Base-by-base conservation (phyloP, 2,888 invertebrate genomes). In the Nephrocerus scutellatus region DNA sequence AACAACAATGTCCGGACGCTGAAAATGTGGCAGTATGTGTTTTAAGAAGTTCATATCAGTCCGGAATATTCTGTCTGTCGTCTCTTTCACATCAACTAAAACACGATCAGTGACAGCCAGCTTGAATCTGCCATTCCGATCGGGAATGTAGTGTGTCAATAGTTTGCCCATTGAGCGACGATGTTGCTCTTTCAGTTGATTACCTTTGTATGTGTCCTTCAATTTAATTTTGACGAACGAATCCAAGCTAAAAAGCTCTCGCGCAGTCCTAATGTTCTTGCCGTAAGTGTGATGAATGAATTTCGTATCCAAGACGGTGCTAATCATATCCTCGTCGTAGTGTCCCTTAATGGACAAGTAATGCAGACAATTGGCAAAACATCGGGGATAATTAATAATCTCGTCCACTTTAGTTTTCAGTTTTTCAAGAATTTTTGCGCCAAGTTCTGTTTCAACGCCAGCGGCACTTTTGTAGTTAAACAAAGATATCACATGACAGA, bases 1-100 rank as follows among this genome's bases (percentile, higher is more conserved):
- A 37, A 81, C 54, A 13, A 83, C 66, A 19, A 82, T 57, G 63
- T 82, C 80, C 70, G 78, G 73, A 61, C 74, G 72, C 48, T 74
- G 70, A 56, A 75, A 79, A 53, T 86, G 83, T 7, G 85, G 80
- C 45, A 87, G 57, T 44, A 85, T 63, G 57, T 82, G 81, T 37
- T 62, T 64, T n/a, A n/a, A n/a, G 3, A 68, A 48, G 41, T 74
- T 70, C 5, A 71, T 62, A 0, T 74, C 63, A 14, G 66, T 55
- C 2, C 74, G 74, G 24, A 78, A 64, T n/a, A 71, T 53, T 25
- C 68, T 59, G 42, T 64, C 63, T 4, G 77, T 50, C 0, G 67
- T 55, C 34, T 72, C 73, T n/a, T 72, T 64, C 1, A 79, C 62
- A 56, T 79, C 77, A 25, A 81, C 48, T 36, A 78, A 65, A 53